Conservation (phyloP, 2,113 vertebrate genomes). For the Entelurus aequoreus region DNA sequence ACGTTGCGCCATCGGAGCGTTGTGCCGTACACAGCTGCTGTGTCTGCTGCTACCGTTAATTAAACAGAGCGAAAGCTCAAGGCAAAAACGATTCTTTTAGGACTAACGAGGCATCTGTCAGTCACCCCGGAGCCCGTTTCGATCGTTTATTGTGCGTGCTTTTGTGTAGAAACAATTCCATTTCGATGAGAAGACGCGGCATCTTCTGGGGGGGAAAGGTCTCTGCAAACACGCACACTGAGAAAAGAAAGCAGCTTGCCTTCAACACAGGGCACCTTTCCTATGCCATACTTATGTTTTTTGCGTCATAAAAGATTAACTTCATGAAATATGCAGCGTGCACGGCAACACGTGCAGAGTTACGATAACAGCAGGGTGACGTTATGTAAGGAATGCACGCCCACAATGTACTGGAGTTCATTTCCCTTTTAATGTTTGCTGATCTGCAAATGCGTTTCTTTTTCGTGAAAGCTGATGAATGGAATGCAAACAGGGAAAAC, state of each 20-base stretch:
- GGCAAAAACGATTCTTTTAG: constrained; percentile 22
- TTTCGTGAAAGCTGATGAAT: too few species aligned
- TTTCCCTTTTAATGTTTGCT: too few species aligned
- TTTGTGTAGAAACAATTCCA: background rate
- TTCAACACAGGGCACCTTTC: background rate
- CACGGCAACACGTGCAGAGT: background rate
- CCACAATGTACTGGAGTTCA: background rate
- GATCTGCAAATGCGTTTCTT: too few species aligned
- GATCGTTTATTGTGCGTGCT: background rate
- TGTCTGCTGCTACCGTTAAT: background rate
- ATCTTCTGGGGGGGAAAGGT: too few species aligned
- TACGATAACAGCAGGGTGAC: background rate
- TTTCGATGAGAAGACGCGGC: too few species aligned
- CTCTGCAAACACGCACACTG: too few species aligned
- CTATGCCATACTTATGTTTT: background rate
- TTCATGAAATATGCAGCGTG: background rate
- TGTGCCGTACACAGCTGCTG: background rate
- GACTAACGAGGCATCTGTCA: constrained; percentile 20
- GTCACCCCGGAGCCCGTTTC: too few species aligned
- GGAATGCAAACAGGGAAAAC: too few species aligned
- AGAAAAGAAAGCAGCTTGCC: too few species aligned
- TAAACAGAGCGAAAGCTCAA: background rate
- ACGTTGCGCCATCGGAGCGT: background rate
- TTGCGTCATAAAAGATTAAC: background rate
- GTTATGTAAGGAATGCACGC: background rate